Percentiles rank a stretch among this genome's conserved stretches.
phyloP scores from a whole-genome alignment of 2,797 vertebrate genomes.

The Pipistrellus pipistrellus region DNA sequence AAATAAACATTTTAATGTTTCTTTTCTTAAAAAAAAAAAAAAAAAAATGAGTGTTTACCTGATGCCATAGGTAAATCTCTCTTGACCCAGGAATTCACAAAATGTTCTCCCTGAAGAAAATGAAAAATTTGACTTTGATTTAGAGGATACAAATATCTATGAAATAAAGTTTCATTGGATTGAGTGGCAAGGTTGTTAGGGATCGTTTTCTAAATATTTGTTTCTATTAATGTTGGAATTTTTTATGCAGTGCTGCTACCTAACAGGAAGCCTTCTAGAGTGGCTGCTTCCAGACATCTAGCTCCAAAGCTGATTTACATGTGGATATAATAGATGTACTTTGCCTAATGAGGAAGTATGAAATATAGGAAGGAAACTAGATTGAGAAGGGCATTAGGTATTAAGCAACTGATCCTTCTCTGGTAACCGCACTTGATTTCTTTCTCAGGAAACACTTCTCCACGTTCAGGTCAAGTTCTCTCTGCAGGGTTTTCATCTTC shows the following conservation, averaged over 20 bases:
- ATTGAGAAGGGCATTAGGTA: neutral
- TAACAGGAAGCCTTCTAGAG: neutral
- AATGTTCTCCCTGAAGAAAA: conserved; percentile 82
- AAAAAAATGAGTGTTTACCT: conserved; percentile 65
- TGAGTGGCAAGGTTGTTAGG: neutral
- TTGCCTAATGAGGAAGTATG: neutral
- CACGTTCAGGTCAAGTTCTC: neutral
- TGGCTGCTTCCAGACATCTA: neutral
- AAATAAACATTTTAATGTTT: too few species aligned
- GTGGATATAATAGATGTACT: neutral
- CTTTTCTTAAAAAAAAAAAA: too few species aligned
- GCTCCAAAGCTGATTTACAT: neutral
- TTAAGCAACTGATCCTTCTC: neutral
- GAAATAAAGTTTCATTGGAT: neutral
- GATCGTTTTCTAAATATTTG: neutral
- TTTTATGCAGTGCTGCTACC: neutral
- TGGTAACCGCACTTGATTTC: neutral
- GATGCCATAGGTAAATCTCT: conserved; percentile 61
- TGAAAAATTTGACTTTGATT: neutral
- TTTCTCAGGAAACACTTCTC: neutral
- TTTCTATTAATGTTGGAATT: neutral
- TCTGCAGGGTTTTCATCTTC: neutral
- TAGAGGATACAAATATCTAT: neutral
- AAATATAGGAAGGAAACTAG: neutral
- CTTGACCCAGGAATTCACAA: conserved; percentile 69